Percentiles rank a stretch among this genome's conserved stretches.
These are phyloP conservation scores for Oscheius onirici DNA, from an alignment of 2,888 invertebrate species.

Conservation along the genomic window DNA sequence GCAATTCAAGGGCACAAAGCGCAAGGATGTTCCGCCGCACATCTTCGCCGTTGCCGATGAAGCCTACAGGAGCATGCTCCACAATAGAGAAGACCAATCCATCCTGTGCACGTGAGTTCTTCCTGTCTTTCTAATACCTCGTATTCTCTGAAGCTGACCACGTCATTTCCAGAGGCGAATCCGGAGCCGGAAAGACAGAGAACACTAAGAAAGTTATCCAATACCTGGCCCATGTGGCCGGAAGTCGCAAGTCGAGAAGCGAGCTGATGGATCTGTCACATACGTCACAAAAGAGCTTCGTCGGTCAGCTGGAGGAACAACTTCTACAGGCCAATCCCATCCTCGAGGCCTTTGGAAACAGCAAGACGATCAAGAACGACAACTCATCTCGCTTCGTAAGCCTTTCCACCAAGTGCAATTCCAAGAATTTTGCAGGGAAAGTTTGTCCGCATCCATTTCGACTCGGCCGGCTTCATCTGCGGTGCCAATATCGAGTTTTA, in stretches of 20 bases:
- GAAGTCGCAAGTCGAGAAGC: conserved; percentile 74
- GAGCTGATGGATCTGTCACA: conserved; percentile 20
- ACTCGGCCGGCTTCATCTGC: conserved; percentile 97
- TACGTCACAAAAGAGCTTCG: conserved; percentile 30
- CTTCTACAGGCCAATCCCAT: conserved; percentile 96
- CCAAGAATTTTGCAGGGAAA: conserved; percentile 79
- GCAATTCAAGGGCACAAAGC: conserved; percentile 91
- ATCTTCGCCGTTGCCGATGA: conserved; percentile 99
- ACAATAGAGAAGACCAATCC: conserved; percentile 99
- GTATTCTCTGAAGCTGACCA: too few relatives aligned
- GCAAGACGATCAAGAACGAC: conserved; percentile 99
- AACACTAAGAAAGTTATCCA: conserved; percentile 99
- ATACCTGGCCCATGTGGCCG: conserved; percentile 98
- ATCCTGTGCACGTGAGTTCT: conserved; percentile 87
- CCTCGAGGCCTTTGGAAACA: conserved; percentile 98
- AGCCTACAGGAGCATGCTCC: conserved; percentile 98
- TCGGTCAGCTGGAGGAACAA: conserved; percentile 96
- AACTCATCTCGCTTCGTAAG: conserved; percentile 99
- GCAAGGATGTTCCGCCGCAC: conserved; percentile 94
- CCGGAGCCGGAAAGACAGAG: conserved; percentile 99
- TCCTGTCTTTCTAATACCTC: too few relatives aligned
- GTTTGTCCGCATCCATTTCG: conserved; percentile 99
- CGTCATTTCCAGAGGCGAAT: conserved; percentile 81
- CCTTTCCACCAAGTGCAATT: conserved; percentile 72
- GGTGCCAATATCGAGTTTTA: conserved; percentile 99